These are phyloP conservation scores for Diorhabda elongata DNA, from an alignment of 1,140 invertebrate genomes.

Conservation along the genomic window DNA sequence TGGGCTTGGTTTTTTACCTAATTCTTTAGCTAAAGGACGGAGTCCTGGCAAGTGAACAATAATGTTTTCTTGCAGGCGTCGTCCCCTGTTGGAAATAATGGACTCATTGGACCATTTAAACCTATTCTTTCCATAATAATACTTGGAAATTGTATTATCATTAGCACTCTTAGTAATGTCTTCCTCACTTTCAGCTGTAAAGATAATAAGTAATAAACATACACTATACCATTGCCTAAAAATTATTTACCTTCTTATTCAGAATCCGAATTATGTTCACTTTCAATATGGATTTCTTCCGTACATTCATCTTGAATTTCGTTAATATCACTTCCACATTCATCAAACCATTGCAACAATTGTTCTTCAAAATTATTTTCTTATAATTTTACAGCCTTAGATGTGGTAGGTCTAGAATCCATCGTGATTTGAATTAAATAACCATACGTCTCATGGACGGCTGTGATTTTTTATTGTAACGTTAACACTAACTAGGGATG, in stretches of 20 bases:
- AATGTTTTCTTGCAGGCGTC: not conserved
- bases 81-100: not conserved
- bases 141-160: not conserved
- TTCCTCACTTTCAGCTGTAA: not conserved
- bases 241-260: constrained; percentile 15
- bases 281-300: constrained; percentile 11
- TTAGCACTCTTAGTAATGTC: too few species aligned
- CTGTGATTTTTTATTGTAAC: too few species aligned
- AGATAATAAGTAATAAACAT: constrained; percentile 9
- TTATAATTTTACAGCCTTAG: too few species aligned
- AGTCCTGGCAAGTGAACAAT: constrained; percentile 4
- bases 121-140: not conserved
- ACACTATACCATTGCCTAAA: constrained; percentile 10
- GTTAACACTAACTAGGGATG: too few species aligned
- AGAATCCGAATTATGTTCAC: constrained; percentile 10
- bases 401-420: too few species aligned
- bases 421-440: too few species aligned
- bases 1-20: not conserved
- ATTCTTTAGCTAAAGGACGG: not conserved
- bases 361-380: too few species aligned
- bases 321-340: constrained; percentile 6
- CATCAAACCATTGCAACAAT: constrained; percentile 10
- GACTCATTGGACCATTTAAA: constrained; percentile 6
- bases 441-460: too few species aligned
- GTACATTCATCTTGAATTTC: constrained; percentile 12